These are phyloP conservation scores for Fragum whitleyi DNA, from an alignment of 2,888 invertebrate species.

Conservation along the genomic window DNA sequence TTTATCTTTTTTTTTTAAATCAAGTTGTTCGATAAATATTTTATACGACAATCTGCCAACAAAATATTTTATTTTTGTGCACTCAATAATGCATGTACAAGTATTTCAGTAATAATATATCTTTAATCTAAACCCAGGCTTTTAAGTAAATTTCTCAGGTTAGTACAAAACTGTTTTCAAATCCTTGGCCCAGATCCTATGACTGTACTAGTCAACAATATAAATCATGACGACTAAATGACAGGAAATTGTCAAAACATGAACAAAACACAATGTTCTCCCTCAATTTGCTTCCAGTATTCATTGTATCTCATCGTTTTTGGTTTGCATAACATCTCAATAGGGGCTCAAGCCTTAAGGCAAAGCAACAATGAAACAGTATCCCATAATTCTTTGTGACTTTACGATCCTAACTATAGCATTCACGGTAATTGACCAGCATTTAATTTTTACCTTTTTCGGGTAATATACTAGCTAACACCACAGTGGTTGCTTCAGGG, in stretches of 20 bases:
- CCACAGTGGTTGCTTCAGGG: conserved; percentile 12
- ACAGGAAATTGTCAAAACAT: background rate
- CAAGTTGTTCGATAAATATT: too few species aligned
- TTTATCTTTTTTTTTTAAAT: too few species aligned
- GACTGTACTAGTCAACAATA: too few species aligned
- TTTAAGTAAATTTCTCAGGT: too few species aligned
- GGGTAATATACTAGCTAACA: conserved; percentile 14
- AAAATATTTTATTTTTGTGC: too few species aligned
- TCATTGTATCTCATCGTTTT: background rate
- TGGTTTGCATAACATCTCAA: conserved; percentile 8
- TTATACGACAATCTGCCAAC: too few species aligned
- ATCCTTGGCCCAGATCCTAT: too few species aligned
- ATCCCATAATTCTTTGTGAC: conserved; percentile 30
- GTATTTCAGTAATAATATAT: too few species aligned
- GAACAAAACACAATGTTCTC: background rate
- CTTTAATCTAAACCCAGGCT: too few species aligned
- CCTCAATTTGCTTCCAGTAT: background rate
- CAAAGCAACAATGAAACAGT: conserved; percentile 25
- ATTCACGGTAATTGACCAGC: conserved; percentile 26
- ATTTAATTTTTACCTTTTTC: conserved; percentile 20
- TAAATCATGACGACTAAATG: too few species aligned
- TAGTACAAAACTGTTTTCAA: too few species aligned
- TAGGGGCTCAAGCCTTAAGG: conserved; percentile 4
- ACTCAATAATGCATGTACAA: too few species aligned
- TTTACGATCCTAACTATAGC: conserved; percentile 24